These are phyloP conservation scores for Xylota segnis DNA, from an alignment of 2,888 invertebrate species.

Conservation along the genomic window DNA sequence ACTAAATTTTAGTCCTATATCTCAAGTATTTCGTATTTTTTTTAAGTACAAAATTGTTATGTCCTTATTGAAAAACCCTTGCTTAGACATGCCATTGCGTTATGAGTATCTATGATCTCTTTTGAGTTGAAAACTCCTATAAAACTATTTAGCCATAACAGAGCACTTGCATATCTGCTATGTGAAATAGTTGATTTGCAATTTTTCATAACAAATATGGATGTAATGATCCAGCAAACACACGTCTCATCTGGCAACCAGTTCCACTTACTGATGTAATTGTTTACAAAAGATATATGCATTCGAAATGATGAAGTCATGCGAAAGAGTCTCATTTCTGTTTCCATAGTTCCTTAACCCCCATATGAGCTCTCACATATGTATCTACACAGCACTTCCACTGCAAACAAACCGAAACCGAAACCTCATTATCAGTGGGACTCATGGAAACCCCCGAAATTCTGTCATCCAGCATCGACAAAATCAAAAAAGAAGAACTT, in stretches of 20 bases:
- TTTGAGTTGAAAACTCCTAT: no score
- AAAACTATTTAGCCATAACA: no score
- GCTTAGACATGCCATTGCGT: no score
- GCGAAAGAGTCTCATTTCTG: slow-evolving; percentile 8
- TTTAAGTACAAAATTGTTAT: no score
- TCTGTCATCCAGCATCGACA: slow-evolving; percentile 23
- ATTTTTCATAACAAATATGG: slow-evolving; percentile 12
- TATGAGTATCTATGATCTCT: no score
- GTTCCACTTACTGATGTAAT: slow-evolving; percentile 5
- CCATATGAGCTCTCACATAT: slow-evolving; percentile 1
- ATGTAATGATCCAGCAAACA: not conserved
- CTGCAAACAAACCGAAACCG: slow-evolving; percentile 40
- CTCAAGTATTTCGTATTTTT: no score
- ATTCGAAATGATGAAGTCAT: not conserved
- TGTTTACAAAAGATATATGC: not conserved
- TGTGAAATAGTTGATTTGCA: not conserved
- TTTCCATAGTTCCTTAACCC: not conserved
- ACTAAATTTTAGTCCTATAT: no score
- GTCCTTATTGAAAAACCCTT: no score
- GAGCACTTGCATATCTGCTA: no score
- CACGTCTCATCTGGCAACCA: not conserved
- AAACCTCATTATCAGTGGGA: slow-evolving; percentile 48
- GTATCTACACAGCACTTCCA: not conserved
- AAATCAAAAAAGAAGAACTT: slow-evolving; percentile 1
- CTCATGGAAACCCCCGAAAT: slow-evolving; percentile 40